A percentile compares a stretch with the other conserved stretches of the same genome.
Conservation (phyloP, 2,888 invertebrate species). For the Sepiola atlantica region DNA sequence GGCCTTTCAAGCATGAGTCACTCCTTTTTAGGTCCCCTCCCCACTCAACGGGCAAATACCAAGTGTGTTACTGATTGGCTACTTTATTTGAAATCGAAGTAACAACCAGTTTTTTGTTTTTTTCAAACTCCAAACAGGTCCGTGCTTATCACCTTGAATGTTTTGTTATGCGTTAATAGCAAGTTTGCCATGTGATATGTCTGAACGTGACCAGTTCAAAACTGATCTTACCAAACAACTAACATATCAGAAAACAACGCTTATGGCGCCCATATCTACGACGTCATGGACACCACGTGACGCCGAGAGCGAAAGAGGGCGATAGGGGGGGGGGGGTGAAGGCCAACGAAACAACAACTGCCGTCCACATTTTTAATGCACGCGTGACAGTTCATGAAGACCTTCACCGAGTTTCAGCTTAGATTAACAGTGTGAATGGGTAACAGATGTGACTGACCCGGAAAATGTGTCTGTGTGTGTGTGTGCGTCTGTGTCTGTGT, state of each 20-base stretch:
- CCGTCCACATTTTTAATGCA: neutral
- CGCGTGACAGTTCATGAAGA: neutral
- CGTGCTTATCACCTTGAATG: neutral
- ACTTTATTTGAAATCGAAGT: neutral
- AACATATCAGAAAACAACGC: neutral
- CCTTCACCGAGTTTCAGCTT: conserved; percentile 32
- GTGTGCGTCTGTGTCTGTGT: neutral
- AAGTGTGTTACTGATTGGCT: neutral
- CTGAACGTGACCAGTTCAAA: neutral
- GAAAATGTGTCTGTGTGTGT: neutral
- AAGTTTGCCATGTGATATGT: conserved; percentile 36
- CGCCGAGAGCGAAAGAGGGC: neutral
- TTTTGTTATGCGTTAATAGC: conserved; percentile 32
- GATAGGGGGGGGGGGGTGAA: neutral
- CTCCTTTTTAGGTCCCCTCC: neutral
- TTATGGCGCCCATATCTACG: neutral
- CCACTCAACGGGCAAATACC: neutral
- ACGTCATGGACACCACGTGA: neutral
- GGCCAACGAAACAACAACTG: neutral
- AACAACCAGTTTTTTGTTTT: neutral
- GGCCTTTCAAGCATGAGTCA: neutral
- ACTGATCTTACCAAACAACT: neutral
- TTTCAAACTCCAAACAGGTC: neutral
- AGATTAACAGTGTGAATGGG: conserved; percentile 3
- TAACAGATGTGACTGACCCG: conserved; percentile 37